Evolutionary conservation across 1,140 invertebrate genomes (phyloP), one percentile per base, ranked within the genome.

Genomic region (Littorina saxatilis): DNA sequence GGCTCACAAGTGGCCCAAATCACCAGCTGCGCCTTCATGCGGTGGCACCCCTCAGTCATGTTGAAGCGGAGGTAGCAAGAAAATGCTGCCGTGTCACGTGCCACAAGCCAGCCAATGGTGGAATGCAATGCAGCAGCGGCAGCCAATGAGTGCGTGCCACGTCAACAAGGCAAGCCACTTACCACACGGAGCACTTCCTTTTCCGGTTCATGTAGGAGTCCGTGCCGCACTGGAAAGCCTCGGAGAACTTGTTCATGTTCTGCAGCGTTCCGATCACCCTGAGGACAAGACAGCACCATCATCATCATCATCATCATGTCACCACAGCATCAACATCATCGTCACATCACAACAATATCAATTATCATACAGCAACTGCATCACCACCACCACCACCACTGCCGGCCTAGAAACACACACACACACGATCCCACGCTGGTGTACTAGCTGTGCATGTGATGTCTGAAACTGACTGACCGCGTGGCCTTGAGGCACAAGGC

Each of bases 191-290:
- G 83, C 90, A 91, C 75, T 90, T 91, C 23, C 90, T 83, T 27
- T 63, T 35, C 61, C 85, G 88, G 83, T 93, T 93, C 92, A 93
- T 93, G 58, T 87, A 87, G 20, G 89, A 91, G 5, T 83, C 85
- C 0, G 50, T 55, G 11, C 89, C 85, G 78, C 93, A 93, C 4
- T 88, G 89, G 83, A 92, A 93, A 1, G 90, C 91, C 39, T 87
- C 81, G 15, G 91, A 87, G 85, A 93, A 93, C n/a, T 90, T 88
- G 50, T 47, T 9, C 15, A 86, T 82, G 73, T 92, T 92, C 52
- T 89, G 87, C 20, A 91, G 81, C 17, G 88, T 87, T 17, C 91
- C 91, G 40, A 89, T 87, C 0, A 92, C 89, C 70, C 91, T 91
- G 84, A 50, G n/a, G 73, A 80, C 79, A 70, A 40, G 0, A 37